Base-by-base conservation (phyloP, 2,113 vertebrate species). In the Hypocryptadius cinnamomeus region DNA sequence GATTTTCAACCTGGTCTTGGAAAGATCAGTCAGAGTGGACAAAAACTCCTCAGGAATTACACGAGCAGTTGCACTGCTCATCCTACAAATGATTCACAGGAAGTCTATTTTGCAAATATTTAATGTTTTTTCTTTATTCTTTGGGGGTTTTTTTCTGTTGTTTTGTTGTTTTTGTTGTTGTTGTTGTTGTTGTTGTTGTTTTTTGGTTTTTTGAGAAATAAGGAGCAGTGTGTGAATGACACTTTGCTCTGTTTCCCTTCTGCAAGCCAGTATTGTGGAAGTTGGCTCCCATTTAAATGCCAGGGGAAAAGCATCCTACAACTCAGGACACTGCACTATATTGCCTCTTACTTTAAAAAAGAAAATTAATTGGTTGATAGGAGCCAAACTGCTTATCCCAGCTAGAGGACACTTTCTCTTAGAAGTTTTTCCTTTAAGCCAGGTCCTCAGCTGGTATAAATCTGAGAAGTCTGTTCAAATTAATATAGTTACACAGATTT, bases 401-500 rank as follows among this genome's bases (percentile, higher is more conserved):
- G 63, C 63, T 70, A 81, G 48, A 57, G 11, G 59, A 79, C 15
- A 57, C n/a, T 72, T 80, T 66, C 50, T 80, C 69, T 86, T 47
- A 37, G 40, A 81, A 84, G 53, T 39, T 73, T 54, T 88, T 50
- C 66, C 66, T 93, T 66, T 60, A 87, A 84, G 21, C 33, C 69
- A 53, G 51, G 53, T 83, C 81, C 68, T 93, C 79, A 80, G 51
- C 44, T 85, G 22, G 39, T 73, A 45, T 53, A 90, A 85, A 71
- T 44, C 61, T 74, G 56, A 91, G 40, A 27, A 88, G 13, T 69
- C 56, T 59, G 21, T 80, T 93, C 66, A 86, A 94, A 91, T 86
- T 90, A 94, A 88, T 81, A 39, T 39, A 93, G 48, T 70, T 90
- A 83, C 72, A 92, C 37, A 92, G 76, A 93, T 95, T 88, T 95